These are phyloP conservation scores for Melolontha melolontha DNA, from an alignment of 2,888 invertebrate genomes.

Conservation along the genomic window DNA sequence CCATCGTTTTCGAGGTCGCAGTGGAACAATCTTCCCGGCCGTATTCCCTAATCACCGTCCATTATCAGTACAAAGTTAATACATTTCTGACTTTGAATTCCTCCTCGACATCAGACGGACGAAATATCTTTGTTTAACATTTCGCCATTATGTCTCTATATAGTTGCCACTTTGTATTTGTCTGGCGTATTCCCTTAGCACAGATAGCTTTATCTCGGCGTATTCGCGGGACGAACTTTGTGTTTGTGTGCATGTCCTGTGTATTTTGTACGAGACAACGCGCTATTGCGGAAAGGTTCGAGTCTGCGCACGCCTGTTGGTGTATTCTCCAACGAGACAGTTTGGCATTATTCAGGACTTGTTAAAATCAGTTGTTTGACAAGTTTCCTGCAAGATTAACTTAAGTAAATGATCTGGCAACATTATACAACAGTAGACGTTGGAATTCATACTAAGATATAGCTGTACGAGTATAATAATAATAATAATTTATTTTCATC, in stretches of 20 bases:
- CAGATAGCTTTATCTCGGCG: conserved; percentile 49
- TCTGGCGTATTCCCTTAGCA: conserved; percentile 51
- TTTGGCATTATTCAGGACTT: too few species aligned
- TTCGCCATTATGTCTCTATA: conserved; percentile 26
- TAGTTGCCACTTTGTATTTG: conserved; percentile 51
- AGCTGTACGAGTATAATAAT: too few species aligned
- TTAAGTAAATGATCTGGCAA: too few species aligned
- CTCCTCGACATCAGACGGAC: conserved; percentile 9
- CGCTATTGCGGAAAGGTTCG: conserved; percentile 49
- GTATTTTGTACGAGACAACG: conserved; percentile 42
- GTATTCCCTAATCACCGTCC: conserved; percentile 22
- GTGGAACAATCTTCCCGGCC: neutral
- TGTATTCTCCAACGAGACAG: neutral
- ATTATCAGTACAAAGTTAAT: conserved; percentile 26
- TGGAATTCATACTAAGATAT: too few species aligned
- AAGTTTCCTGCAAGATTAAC: too few species aligned
- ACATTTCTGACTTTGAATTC: conserved; percentile 20
- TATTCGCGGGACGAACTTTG: conserved; percentile 39
- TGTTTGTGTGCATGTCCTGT: too few species aligned
- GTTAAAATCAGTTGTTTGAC: too few species aligned
- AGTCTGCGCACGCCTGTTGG: conserved; percentile 45
- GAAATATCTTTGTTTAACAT: conserved; percentile 23
- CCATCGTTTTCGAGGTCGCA: neutral
- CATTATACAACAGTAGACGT: too few species aligned
- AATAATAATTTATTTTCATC: too few species aligned